Base-by-base conservation (phyloP, 1,140 invertebrate species). In the Atta texana region DNA sequence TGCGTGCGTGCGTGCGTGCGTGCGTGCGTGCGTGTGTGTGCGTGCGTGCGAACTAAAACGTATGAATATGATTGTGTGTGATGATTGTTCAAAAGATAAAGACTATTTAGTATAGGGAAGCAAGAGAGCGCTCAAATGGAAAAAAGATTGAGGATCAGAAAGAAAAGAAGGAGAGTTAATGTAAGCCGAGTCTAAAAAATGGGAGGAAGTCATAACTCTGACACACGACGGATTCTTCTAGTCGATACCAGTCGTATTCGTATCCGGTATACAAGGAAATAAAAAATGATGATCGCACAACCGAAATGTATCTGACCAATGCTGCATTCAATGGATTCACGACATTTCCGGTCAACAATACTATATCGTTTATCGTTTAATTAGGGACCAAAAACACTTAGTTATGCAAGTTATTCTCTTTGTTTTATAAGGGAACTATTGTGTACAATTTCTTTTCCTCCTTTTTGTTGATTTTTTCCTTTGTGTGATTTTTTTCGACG, bases 121-220 rank as follows among this genome's bases (percentile, higher is more conserved):
- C 10, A 44, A 77, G 34, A 61, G 3, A n/a, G 21, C 51, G n/a
- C n/a, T 21, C 31, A 28, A 72, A 72, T n/a, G 24, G 24, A 85
- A 59, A 84, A 75, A 74, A 75, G 80, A 63, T 75, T n/a, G n/a
- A 82, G 21, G 16, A 55, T 39, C 59, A 34, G 61, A 55, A 64
- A 49, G 12, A 49, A 64, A 64, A 39, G 21, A 68, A 51, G 21
- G 49, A 49, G 59, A 21, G 28, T 61, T 74, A 31, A 39, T 34
- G n/a, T n/a, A 16, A 53, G 28, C n/a, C 28, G 31, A 10, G 28
- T 59, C 14, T 51, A 74, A 82, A 74, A 74, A 82, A 34, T 59
- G 74, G 69, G 63, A 89, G 86, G 89, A 90, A 90, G 88, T 63
- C 86, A 89, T 87, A 89, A 89, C 64, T 89, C 61, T 78, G 85